Conservation (phyloP, 2,113 vertebrate species). For the Salvelinus alpinus region DNA sequence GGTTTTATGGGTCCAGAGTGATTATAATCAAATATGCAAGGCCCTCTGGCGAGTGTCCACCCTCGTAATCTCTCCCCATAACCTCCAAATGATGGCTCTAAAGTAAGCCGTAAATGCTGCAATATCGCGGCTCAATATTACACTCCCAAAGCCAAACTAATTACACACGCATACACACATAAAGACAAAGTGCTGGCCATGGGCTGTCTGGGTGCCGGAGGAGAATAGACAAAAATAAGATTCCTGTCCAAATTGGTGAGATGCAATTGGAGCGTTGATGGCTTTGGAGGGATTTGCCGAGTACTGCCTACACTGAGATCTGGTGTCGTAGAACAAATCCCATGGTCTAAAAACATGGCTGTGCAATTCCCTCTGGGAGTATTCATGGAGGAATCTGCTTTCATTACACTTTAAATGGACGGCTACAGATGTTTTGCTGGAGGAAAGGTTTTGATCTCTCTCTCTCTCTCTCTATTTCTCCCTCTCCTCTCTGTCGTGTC, state of each 20-base stretch:
- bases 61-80: slow-evolving; percentile 37
- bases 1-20: slow-evolving; percentile 38
- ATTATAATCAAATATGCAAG: slow-evolving; percentile 45
- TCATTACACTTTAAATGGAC: slow-evolving; percentile 36
- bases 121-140: slow-evolving; percentile 17
- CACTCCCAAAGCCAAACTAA: slow-evolving; percentile 42
- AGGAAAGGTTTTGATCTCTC: neutral
- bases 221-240: slow-evolving; percentile 16
- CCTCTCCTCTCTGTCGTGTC: slow-evolving; percentile 16
- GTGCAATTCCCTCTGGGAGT: slow-evolving; percentile 30
- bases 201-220: slow-evolving; percentile 7
- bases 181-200: slow-evolving; percentile 24
- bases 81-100: slow-evolving; percentile 46
- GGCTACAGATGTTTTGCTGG: slow-evolving; percentile 45
- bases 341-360: slow-evolving; percentile 36
- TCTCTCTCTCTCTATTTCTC: neutral
- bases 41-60: slow-evolving; percentile 28
- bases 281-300: slow-evolving; percentile 25
- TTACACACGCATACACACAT: slow-evolving; percentile 34
- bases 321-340: slow-evolving; percentile 44
- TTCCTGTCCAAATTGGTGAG: slow-evolving; percentile 4
- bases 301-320: slow-evolving; percentile 14
- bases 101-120: slow-evolving; percentile 42
- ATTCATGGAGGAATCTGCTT: slow-evolving; percentile 37
- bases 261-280: slow-evolving; percentile 1